These are phyloP conservation scores for Meta bourneti DNA, from an alignment of 2,888 invertebrate species.

Conservation along the genomic window DNA sequence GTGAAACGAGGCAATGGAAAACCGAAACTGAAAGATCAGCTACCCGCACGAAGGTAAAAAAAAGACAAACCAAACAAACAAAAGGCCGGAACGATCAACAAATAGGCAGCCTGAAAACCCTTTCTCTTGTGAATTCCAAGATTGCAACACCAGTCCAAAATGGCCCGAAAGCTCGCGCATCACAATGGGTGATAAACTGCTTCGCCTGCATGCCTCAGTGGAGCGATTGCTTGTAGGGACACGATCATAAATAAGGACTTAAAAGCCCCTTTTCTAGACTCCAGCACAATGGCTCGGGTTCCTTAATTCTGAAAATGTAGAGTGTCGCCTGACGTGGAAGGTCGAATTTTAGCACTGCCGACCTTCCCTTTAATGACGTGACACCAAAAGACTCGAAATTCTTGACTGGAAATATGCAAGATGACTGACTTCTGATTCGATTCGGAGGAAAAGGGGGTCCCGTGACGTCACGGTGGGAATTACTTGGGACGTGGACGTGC, in stretches of 20 bases:
- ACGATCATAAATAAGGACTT: conserved; percentile 59
- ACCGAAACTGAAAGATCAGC: conserved; percentile 15
- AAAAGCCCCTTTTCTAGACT: conserved; percentile 53
- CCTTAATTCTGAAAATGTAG: conserved; percentile 55
- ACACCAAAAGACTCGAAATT: conserved; percentile 74
- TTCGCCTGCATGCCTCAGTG: conserved; percentile 51
- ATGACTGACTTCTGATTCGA: conserved; percentile 61
- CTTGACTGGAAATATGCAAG: conserved; percentile 65
- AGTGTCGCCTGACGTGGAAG: conserved; percentile 55
- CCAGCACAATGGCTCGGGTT: conserved; percentile 54
- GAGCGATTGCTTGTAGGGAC: conserved; percentile 47
- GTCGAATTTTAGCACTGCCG: conserved; percentile 52
- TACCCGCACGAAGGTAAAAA: neutral
- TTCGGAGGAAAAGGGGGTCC: conserved; percentile 44
- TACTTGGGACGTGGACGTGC: neutral
- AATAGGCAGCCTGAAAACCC: conserved; percentile 24
- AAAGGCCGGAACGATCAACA: conserved; percentile 1
- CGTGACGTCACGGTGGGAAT: conserved; percentile 41
- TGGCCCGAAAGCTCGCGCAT: conserved; percentile 29
- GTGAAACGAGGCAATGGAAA: conserved; percentile 10
- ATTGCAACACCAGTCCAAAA: conserved; percentile 67
- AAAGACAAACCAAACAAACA: conserved; percentile 5
- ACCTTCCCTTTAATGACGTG: conserved; percentile 69
- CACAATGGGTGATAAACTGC: conserved; percentile 74
- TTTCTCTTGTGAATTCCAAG: conserved; percentile 24